Conservation (phyloP, 2,888 invertebrate genomes). For the Ennomos fuscantarius region DNA sequence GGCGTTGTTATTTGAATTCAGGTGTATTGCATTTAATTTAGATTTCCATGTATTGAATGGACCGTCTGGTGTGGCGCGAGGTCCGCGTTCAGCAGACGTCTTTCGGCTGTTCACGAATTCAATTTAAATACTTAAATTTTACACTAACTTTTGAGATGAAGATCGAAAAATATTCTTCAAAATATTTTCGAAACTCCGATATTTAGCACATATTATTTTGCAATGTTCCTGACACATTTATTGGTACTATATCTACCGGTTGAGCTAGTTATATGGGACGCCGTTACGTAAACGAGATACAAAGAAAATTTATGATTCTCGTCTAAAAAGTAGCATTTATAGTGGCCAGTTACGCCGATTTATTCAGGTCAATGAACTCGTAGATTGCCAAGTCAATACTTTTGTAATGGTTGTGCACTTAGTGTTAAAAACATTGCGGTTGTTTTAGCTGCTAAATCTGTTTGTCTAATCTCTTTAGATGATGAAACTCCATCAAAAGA, state of each 20-base stretch:
- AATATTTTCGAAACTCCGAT: neutral
- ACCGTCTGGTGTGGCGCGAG: too few species aligned
- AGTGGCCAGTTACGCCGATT: slow-evolving; percentile 29
- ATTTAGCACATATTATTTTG: too few species aligned
- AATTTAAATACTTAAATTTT: too few species aligned
- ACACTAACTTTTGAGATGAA: too few species aligned
- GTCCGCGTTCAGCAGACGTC: too few species aligned
- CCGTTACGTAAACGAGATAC: slow-evolving; percentile 31
- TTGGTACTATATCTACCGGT: slow-evolving; percentile 1
- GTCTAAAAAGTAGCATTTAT: slow-evolving; percentile 28
- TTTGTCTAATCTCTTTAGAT: neutral
- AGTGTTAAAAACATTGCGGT: slow-evolving; percentile 12
- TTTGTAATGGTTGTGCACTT: slow-evolving; percentile 9
- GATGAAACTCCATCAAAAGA: slow-evolving; percentile 1
- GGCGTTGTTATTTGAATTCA: too few species aligned
- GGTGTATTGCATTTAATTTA: too few species aligned
- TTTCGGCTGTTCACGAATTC: too few species aligned
- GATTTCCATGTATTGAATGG: too few species aligned
- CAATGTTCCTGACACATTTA: neutral
- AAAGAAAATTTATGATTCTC: slow-evolving; percentile 34
- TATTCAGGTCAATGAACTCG: slow-evolving; percentile 38
- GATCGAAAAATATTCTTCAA: too few species aligned
- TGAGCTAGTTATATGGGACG: slow-evolving; percentile 24
- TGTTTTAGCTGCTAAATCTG: slow-evolving; percentile 6
- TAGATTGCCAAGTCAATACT: slow-evolving; percentile 20